Evolutionary conservation across 2,797 vertebrate species (phyloP).

Genomic region (Phrynocephalus vlangalii): DNA sequence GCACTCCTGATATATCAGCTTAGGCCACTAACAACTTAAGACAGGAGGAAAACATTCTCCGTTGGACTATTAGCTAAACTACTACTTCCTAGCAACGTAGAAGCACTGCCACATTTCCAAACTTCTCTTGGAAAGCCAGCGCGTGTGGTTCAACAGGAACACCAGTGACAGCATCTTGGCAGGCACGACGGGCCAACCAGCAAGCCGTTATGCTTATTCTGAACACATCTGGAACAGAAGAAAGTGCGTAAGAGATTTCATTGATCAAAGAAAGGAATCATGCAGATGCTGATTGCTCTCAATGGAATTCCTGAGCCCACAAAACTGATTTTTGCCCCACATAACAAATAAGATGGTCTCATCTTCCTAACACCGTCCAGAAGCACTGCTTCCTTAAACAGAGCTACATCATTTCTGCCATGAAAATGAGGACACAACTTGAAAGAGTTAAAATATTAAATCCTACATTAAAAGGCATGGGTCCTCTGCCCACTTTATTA

Average conservation of each 20-base stretch:
- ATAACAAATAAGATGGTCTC: too few relatives aligned
- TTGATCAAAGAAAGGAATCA: background rate
- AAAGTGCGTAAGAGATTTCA: background rate
- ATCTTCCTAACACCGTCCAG: too few relatives aligned
- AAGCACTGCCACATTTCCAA: background rate
- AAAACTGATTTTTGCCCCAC: too few relatives aligned
- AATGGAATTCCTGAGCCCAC: too few relatives aligned
- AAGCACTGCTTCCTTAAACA: too few relatives aligned
- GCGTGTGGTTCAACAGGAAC: too few relatives aligned
- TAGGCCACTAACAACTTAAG: background rate
- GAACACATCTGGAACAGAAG: conserved; percentile 71
- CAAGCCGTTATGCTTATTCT: conserved; percentile 51
- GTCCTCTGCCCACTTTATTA: background rate
- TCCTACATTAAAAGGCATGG: too few relatives aligned
- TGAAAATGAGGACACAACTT: too few relatives aligned
- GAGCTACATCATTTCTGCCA: too few relatives aligned
- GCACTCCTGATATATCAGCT: background rate
- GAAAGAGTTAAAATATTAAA: too few relatives aligned
- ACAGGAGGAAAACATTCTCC: background rate
- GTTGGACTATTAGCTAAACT: background rate
- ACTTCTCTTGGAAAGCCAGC: too few relatives aligned
- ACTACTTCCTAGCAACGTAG: background rate
- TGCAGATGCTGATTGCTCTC: background rate
- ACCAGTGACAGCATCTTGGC: background rate
- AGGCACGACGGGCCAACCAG: background rate